Conservation (phyloP, 2,888 invertebrate species). For the Azorinus chamasolen region DNA sequence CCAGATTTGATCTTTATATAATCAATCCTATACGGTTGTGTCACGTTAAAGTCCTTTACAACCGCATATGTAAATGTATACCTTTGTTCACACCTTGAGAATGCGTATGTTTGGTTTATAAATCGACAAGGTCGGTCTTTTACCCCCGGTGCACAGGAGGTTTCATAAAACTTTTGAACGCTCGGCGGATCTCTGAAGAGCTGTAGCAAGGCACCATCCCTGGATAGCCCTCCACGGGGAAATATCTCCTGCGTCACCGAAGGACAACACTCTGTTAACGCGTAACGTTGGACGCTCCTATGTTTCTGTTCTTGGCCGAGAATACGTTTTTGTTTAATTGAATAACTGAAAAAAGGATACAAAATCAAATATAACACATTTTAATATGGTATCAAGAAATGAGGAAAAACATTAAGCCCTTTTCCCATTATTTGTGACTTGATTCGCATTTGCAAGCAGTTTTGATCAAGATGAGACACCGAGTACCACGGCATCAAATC, state of each 20-base stretch:
- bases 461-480: background rate
- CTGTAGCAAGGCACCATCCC: slow-evolving; percentile 89
- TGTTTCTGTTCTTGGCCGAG: background rate
- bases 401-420: no score
- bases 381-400: background rate
- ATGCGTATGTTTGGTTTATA: slow-evolving; percentile 90
- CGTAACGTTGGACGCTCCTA: background rate
- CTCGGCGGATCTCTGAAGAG: slow-evolving; percentile 90
- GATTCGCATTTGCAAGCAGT: background rate
- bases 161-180: slow-evolving; percentile 90
- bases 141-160: slow-evolving; percentile 91
- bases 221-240: slow-evolving; percentile 92
- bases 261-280: slow-evolving; percentile 91
- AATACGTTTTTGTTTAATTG: background rate
- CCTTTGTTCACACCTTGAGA: slow-evolving; percentile 93
- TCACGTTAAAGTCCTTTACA: slow-evolving; percentile 89
- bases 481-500: no score
- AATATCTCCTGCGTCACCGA: slow-evolving; percentile 92
- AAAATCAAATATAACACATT: background rate
- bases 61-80: slow-evolving; percentile 95
- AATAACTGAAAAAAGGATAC: slow-evolving; percentile 6
- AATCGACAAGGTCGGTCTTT: slow-evolving; percentile 92
- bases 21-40: slow-evolving; percentile 91
- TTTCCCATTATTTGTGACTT: no score
- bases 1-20: slow-evolving; percentile 94